A percentile compares a stretch with the other conserved stretches of the same genome.
Conservation (phyloP, 2,888 invertebrate genomes). For the Trissoscelio sp. region DNA sequence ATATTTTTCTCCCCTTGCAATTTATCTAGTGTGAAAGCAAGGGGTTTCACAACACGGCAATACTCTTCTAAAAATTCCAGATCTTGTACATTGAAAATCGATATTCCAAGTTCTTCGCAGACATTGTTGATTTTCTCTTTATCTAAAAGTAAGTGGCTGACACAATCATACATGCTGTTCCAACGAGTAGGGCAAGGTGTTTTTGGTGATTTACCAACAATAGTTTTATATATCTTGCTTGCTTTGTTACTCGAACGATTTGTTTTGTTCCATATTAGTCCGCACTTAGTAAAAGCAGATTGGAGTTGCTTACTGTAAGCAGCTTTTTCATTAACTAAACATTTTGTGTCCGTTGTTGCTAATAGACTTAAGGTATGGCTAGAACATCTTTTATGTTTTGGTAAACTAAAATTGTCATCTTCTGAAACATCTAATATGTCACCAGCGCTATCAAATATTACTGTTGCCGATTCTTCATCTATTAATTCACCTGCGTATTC, state of each 20-base stretch:
- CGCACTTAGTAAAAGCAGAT: constrained; percentile 13
- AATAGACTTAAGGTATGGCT: constrained; percentile 24
- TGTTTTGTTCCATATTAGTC: constrained; percentile 18
- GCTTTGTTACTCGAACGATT: constrained; percentile 26
- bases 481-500: background rate
- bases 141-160: background rate
- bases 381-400: constrained; percentile 16
- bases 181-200: constrained; percentile 25
- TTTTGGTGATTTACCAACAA: constrained; percentile 4
- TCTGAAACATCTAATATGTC: constrained; percentile 49
- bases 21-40: constrained; percentile 4
- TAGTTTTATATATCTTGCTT: constrained; percentile 1
- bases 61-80: constrained; percentile 15
- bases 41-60: background rate
- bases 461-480: background rate
- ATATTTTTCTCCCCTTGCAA: constrained; percentile 20
- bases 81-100: constrained; percentile 4
- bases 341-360: constrained; percentile 5
- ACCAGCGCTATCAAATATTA: background rate
- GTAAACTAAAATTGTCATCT: constrained; percentile 16
- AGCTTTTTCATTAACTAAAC: background rate
- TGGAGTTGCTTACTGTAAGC: background rate
- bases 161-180: constrained; percentile 25
- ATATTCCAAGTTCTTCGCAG: background rate
- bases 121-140: constrained; percentile 22